Percentiles rank a stretch among this genome's conserved stretches.
These are phyloP conservation scores for Calonectris borealis DNA, from an alignment of 2,113 vertebrate genomes.

Conservation along the genomic window DNA sequence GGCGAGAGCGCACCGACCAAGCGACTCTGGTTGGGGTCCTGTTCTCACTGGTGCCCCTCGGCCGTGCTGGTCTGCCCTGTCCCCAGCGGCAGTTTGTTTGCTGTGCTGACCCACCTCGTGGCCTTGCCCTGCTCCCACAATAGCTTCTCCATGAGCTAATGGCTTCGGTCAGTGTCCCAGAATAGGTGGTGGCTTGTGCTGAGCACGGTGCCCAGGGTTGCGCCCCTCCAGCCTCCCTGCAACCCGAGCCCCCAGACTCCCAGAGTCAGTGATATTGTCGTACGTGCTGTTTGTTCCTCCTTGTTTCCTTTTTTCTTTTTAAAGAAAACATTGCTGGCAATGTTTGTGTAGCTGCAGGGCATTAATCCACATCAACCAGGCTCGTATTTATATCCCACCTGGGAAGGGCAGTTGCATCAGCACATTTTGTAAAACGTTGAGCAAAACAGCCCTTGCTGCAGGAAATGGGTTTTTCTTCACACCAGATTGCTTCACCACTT, in stretches of 20 bases:
- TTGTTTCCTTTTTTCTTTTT: background rate
- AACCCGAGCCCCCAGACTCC: background rate
- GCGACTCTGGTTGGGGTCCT: background rate
- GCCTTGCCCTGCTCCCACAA: background rate
- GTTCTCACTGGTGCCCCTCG: rapidly evolving
- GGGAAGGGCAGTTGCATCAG: constrained; percentile 53
- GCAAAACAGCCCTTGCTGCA: constrained; percentile 59
- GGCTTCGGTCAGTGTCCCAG: background rate
- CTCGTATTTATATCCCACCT: constrained; percentile 49
- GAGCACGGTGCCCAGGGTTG: background rate
- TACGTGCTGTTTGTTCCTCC: background rate
- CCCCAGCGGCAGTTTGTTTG: background rate
- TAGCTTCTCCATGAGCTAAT: background rate
- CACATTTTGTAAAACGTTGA: constrained; percentile 46
- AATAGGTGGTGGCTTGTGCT: background rate
- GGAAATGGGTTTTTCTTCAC: constrained; percentile 58
- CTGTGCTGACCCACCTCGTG: rapidly evolving
- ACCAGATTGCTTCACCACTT: constrained; percentile 41
- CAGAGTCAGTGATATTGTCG: background rate
- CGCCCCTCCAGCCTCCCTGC: background rate
- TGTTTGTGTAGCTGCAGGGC: constrained; percentile 34
- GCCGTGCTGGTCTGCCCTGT: rapidly evolving
- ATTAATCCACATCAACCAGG: background rate
- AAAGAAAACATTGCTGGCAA: background rate
- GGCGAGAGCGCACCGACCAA: rapidly evolving